Percentiles rank a stretch among this genome's conserved stretches.
These are phyloP conservation scores for Aricia agestis DNA, from an alignment of 1,140 invertebrate genomes.

Conservation along the genomic window DNA sequence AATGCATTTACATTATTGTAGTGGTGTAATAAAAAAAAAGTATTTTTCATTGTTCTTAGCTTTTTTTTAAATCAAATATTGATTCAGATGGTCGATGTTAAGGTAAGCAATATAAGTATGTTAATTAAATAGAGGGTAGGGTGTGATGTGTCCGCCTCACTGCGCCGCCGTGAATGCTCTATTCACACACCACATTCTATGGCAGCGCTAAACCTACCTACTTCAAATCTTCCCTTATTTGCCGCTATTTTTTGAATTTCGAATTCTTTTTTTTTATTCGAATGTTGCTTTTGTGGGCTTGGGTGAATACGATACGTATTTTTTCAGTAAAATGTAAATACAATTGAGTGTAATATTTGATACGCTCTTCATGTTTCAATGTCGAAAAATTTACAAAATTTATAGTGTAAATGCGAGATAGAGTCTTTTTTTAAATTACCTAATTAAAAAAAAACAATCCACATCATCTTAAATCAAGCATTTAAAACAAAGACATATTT, in stretches of 20 bases:
- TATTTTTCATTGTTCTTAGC: neutral
- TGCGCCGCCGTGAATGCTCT: slow-evolving; percentile 27
- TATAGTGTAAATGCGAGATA: too few species aligned
- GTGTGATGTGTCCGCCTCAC: slow-evolving; percentile 20
- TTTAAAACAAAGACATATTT: too few species aligned
- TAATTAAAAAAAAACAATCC: too few species aligned
- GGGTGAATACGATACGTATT: neutral
- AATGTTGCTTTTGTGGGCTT: neutral
- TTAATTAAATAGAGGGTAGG: slow-evolving; percentile 26
- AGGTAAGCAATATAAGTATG: slow-evolving; percentile 19
- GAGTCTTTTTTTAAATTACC: too few species aligned
- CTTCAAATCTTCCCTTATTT: slow-evolving; percentile 24
- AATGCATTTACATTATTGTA: neutral
- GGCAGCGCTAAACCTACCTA: slow-evolving; percentile 21
- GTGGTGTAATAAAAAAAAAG: neutral
- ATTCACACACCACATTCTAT: slow-evolving; percentile 25
- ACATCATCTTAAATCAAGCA: too few species aligned
- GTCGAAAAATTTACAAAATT: neutral
- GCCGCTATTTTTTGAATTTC: slow-evolving; percentile 22
- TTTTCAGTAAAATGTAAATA: neutral
- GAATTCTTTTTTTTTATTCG: slow-evolving; percentile 19
- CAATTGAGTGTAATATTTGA: neutral
- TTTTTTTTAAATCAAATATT: neutral
- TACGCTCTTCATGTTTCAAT: neutral
- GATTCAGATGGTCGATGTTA: slow-evolving; percentile 10